phyloP scores from a whole-genome alignment of 2,797 vertebrate genomes.

The Mallotus villosus region DNA sequence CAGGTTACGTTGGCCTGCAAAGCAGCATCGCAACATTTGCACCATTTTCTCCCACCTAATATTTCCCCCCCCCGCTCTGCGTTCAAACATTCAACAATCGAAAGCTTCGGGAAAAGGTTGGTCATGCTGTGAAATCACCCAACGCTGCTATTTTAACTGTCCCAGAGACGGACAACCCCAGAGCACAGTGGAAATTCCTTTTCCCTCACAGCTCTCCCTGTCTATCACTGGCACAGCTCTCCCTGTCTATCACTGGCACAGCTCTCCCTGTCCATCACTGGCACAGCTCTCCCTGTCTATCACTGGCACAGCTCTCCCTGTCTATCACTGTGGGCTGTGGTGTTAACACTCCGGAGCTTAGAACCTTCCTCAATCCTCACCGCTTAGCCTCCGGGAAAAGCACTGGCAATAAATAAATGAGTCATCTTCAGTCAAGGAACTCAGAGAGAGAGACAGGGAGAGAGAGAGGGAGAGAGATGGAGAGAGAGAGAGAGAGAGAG shows the following conservation, averaged over 20 bases:
- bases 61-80: conserved; percentile 25
- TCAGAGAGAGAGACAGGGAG: not conserved
- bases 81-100: conserved; percentile 3
- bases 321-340: conserved; percentile 1
- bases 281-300: no score
- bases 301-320: not conserved
- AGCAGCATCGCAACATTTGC: not conserved
- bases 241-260: not conserved
- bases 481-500: no score
- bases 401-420: conserved; percentile 18
- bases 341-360: not conserved
- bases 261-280: no score
- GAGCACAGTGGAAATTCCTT: conserved; percentile 20
- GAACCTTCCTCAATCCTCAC: conserved; percentile 7
- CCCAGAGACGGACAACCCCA: not conserved
- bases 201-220: conserved; percentile 7
- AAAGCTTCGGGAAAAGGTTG: conserved; percentile 18
- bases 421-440: conserved; percentile 13
- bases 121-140: conserved; percentile 21
- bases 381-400: not conserved
- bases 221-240: no score
- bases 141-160: conserved; percentile 13
- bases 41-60: conserved; percentile 20
- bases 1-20: not conserved
- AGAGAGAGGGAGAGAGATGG: no score